These are phyloP conservation scores for Alethe diademata DNA, from an alignment of 2,113 vertebrate genomes.

Conservation along the genomic window DNA sequence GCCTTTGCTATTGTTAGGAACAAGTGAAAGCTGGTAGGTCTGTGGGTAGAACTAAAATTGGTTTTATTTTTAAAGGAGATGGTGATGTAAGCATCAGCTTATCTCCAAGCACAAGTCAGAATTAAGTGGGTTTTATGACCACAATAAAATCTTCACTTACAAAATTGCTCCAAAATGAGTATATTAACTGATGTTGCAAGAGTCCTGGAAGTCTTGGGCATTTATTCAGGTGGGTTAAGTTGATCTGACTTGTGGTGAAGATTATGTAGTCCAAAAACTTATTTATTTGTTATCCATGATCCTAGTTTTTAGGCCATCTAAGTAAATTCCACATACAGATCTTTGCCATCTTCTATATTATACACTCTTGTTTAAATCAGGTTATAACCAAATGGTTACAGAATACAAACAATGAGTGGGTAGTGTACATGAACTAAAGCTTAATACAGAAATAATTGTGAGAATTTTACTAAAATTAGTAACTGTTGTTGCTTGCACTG, in stretches of 20 bases:
- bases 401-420: neutral
- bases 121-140: neutral
- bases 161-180: neutral
- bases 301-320: neutral
- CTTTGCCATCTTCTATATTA: neutral
- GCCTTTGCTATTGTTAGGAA: neutral
- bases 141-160: neutral
- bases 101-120: neutral
- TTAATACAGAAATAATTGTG: neutral
- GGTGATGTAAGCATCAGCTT: neutral
- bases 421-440: neutral
- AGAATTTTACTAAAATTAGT: neutral
- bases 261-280: neutral
- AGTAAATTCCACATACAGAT: neutral
- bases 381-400: neutral
- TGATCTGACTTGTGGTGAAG: neutral
- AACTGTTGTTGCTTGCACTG: neutral
- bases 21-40: neutral
- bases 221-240: neutral
- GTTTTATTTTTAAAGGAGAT: neutral
- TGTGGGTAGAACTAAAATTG: neutral
- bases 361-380: neutral
- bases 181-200: neutral
- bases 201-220: neutral
- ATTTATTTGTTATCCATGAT: neutral